Base-by-base conservation (phyloP, 2,888 invertebrate species). In the Phaedon cochleariae region DNA sequence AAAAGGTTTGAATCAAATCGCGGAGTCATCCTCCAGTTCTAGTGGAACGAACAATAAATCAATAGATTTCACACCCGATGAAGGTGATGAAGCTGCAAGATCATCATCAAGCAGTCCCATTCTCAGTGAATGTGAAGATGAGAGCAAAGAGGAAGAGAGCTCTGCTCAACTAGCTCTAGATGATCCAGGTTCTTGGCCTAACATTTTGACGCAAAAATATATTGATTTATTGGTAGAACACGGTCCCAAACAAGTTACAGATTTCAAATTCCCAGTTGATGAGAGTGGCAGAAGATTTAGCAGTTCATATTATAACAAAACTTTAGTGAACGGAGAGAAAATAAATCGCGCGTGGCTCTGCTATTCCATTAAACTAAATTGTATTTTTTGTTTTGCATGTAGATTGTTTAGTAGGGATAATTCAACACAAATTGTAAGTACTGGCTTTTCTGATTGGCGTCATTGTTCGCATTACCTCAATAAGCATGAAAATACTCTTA, bases 341-440 rank as follows among this genome's bases (percentile, higher is more conserved):
- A 37, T 55, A 55, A 55, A 37, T 55, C 55, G 55, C 37, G 37
- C 55, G 22, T 51, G 51, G 51, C 18, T 51, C 51, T 51, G 20
- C 22, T 51, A 21, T 51, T 51, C 22, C 22, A 55, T 55, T 37
- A 55, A 55, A 55, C 2, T 54, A 15, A 54, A 54, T 54, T 31
- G 54, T 54, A 54, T 31, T 54, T 54, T 54, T 54, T 54, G 29
- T 54, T 54, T 54, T 54, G 29, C 48, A 48, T 31, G 45, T 67
- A 20, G 54, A 60, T 41, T 37, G 18, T 26, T 20, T 9, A 17
- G 22, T 22, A 45, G 26, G 1, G 29, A 12, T 49, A 49, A 18
- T 49, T 0, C 49, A 1, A 49, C 5, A 49, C 5, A 49, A 51
- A 2, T 49, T 21, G 51, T 15, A 21, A 1, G 22, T 51, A 51